Conservation (phyloP, 2,797 vertebrate species). For the Tragelaphus eurycerus region DNA sequence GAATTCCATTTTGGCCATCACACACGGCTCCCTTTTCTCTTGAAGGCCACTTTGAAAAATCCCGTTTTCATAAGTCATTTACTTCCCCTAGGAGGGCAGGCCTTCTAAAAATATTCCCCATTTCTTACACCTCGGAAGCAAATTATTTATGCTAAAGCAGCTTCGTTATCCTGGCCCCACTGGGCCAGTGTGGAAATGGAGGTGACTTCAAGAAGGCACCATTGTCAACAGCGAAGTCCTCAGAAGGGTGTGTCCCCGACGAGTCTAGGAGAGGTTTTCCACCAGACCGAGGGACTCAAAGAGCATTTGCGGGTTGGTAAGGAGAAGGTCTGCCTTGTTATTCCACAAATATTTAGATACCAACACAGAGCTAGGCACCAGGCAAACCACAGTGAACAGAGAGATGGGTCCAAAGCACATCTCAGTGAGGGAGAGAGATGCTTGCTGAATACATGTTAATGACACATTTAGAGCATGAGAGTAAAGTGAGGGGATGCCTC, state of each 20-base stretch:
- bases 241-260: neutral
- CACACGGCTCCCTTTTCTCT: constrained; percentile 82
- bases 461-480: fast-evolving
- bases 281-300: fast-evolving
- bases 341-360: fast-evolving
- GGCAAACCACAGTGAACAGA: fast-evolving
- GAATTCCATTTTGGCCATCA: constrained; percentile 77
- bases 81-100: constrained; percentile 82
- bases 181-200: constrained; percentile 63
- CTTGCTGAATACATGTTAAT: neutral
- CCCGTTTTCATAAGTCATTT: constrained; percentile 83
- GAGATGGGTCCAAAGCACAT: fast-evolving
- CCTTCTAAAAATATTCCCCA: constrained; percentile 81
- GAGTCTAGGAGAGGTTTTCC: neutral
- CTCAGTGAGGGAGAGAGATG: neutral
- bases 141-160: constrained; percentile 84
- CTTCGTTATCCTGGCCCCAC: constrained; percentile 81
- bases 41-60: constrained; percentile 84
- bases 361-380: neutral
- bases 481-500: neutral
- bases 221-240: constrained; percentile 24
- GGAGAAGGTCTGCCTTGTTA: neutral
- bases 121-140: constrained; percentile 81
- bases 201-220: constrained; percentile 75
- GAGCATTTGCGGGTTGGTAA: neutral